phyloP scores from a whole-genome alignment of 2,888 invertebrate genomes.

The Danaus chrysippus region DNA sequence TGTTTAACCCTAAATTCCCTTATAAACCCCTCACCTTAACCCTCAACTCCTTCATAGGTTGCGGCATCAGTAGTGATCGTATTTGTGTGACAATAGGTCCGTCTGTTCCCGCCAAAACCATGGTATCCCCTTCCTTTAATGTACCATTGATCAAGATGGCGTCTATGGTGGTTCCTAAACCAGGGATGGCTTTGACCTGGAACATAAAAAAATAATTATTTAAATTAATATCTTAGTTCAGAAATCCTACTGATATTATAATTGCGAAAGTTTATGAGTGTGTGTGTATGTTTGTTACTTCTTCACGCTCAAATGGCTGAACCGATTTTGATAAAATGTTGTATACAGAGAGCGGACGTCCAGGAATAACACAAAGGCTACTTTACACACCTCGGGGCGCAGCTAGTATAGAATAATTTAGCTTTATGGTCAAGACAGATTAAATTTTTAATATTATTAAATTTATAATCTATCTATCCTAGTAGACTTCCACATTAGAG shows the following conservation, averaged over 20 bases:
- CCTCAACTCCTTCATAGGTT: conserved; percentile 97
- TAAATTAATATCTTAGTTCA: neutral
- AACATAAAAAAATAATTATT: neutral
- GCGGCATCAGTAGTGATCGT: conserved; percentile 97
- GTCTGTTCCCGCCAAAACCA: conserved; percentile 97
- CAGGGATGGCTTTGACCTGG: conserved; percentile 96
- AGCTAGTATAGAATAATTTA: neutral
- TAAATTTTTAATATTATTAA: neutral
- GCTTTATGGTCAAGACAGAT: neutral
- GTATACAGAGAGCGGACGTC: too few relatives aligned
- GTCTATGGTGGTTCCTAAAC: conserved; percentile 98
- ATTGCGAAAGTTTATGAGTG: too few relatives aligned
- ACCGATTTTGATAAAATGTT: too few relatives aligned
- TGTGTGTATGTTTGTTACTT: too few relatives aligned
- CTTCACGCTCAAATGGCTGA: too few relatives aligned
- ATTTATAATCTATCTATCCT: too few relatives aligned
- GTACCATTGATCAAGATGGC: conserved; percentile 98
- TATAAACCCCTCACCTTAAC: conserved; percentile 84
- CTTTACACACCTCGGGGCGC: too few relatives aligned
- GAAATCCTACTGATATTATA: too few relatives aligned
- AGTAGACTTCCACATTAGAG: too few relatives aligned
- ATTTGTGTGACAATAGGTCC: conserved; percentile 99
- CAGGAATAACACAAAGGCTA: too few relatives aligned
- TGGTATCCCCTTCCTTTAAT: conserved; percentile 95
- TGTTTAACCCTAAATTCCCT: neutral